A percentile compares a stretch with the other conserved stretches of the same genome.
Evolutionary conservation across 2,888 invertebrate genomes (phyloP).

Genomic region (Choreutis nemorana): DNA sequence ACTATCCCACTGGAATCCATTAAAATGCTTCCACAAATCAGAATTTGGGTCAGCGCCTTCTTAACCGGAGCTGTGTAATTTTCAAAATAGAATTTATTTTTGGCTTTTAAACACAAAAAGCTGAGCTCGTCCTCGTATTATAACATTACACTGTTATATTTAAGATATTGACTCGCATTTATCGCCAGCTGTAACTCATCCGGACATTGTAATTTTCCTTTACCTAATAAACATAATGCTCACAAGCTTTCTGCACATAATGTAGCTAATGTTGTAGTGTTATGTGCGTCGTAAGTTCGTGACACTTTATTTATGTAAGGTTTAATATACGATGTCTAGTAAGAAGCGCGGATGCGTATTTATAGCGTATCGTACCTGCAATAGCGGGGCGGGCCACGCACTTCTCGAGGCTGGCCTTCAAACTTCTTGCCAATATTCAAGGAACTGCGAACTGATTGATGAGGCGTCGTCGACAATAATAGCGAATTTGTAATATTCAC

Average conservation of each 20-base stretch:
- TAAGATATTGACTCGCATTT: background rate
- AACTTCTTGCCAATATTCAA: constrained; percentile 33
- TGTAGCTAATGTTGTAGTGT: background rate
- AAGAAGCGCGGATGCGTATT: constrained; percentile 17
- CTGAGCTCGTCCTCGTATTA: constrained; percentile 2
- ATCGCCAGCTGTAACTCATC: background rate
- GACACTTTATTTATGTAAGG: constrained; percentile 20
- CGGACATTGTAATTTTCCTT: background rate
- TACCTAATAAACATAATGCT: background rate
- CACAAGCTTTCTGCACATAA: background rate
- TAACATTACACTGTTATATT: constrained; percentile 5
- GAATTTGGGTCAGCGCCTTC: constrained; percentile 49
- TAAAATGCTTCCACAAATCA: constrained; percentile 28
- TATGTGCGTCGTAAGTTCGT: constrained; percentile 6
- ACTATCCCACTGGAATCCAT: constrained; percentile 30
- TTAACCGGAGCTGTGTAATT: constrained; percentile 43
- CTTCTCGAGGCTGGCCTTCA: constrained; percentile 23
- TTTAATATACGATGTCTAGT: constrained; percentile 16
- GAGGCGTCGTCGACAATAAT: constrained; percentile 33
- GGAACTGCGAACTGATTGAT: constrained; percentile 41
- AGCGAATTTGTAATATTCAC: constrained; percentile 27
- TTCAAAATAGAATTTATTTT: constrained; percentile 57
- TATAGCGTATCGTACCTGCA: constrained; percentile 31
- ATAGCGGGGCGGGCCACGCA: constrained; percentile 21
- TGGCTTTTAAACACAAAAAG: constrained; percentile 26